These are phyloP conservation scores for Pentalonia nigronervosa DNA, from an alignment of 1,140 invertebrate species.

Conservation along the genomic window DNA sequence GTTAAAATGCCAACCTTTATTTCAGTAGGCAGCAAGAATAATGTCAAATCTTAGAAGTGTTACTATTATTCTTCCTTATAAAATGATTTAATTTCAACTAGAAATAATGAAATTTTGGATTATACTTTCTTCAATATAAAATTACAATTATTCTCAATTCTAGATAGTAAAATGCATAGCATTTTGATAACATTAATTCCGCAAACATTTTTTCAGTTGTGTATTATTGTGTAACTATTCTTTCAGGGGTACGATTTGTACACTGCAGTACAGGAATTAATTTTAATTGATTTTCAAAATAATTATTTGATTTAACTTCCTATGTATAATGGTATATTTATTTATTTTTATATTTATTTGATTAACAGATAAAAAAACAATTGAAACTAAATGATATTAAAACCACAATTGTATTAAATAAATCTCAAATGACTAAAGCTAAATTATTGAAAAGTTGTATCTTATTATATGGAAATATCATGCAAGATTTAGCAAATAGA, in stretches of 20 bases:
- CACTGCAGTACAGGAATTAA: not conserved
- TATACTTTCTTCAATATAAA: no score
- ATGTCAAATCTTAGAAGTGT: not conserved
- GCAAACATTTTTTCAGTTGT: not conserved
- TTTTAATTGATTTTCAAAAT: not conserved
- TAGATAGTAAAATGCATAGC: no score
- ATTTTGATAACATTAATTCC: not conserved
- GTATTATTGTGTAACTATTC: not conserved
- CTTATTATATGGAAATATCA: constrained; percentile 7
- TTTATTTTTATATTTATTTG: not conserved
- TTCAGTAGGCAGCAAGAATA: not conserved
- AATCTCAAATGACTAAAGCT: constrained; percentile 27
- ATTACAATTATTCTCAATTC: no score
- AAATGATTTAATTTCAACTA: not conserved
- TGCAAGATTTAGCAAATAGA: constrained; percentile 30
- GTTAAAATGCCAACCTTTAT: not conserved
- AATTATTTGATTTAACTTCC: not conserved
- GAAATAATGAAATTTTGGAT: not conserved
- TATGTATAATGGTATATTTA: not conserved
- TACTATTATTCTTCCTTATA: not conserved
- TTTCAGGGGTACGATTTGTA: not conserved
- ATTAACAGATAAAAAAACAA: constrained; percentile 41
- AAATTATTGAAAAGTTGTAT: not conserved
- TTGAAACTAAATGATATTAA: constrained; percentile 35
- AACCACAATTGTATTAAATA: constrained; percentile 28